Evolutionary conservation across 2,888 invertebrate genomes (phyloP).

Genomic region (Stenotaenia linearis): DNA sequence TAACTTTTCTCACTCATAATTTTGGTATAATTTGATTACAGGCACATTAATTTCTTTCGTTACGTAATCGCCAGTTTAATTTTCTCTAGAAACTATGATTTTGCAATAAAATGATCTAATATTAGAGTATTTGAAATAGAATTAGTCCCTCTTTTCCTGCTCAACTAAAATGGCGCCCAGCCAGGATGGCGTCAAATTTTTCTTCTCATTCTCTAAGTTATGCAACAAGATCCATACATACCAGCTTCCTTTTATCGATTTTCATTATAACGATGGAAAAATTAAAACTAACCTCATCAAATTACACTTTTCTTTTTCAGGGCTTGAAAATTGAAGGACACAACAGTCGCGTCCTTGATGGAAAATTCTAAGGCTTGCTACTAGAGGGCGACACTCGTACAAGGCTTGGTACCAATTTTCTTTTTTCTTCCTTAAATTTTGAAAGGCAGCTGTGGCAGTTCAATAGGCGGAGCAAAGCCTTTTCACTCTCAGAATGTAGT

Average conservation of each 20-base stretch:
- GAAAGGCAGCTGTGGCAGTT: conserved; percentile 14
- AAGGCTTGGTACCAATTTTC: conserved; percentile 6
- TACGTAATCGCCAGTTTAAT: neutral
- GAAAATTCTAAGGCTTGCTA: neutral
- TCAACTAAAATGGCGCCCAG: conserved; percentile 14
- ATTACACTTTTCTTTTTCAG: neutral
- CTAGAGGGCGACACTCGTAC: conserved; percentile 32
- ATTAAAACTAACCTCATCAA: neutral
- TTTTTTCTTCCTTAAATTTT: neutral
- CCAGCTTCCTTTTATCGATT: neutral
- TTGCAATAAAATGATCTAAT: neutral
- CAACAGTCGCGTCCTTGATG: neutral
- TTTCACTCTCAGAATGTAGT: neutral
- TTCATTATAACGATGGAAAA: neutral
- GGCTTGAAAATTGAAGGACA: neutral
- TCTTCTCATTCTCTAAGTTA: neutral
- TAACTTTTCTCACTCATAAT: neutral
- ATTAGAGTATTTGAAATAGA: neutral
- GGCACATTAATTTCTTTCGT: no score
- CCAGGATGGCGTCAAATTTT: neutral
- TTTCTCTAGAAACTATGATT: neutral
- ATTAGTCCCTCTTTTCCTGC: neutral
- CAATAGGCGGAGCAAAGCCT: conserved; percentile 22
- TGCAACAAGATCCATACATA: conserved; percentile 3
- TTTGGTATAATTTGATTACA: neutral